Evolutionary conservation across 2,797 vertebrate genomes (phyloP).

Genomic region (Poliocrania exsul): DNA sequence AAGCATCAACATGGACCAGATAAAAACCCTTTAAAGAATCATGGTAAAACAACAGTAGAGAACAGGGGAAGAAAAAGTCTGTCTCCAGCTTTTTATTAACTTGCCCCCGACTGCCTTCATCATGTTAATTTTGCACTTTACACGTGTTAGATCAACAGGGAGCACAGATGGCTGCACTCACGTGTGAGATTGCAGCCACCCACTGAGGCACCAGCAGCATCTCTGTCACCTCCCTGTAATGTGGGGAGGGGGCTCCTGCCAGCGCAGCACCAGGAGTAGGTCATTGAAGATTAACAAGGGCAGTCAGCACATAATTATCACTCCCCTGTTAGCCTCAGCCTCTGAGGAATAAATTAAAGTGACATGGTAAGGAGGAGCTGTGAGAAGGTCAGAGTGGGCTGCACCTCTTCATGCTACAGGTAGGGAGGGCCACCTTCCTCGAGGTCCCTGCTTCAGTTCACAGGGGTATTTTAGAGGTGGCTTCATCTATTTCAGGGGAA

Average conservation of each 20-base stretch:
- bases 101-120: neutral
- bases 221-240: neutral
- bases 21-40: neutral
- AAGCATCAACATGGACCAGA: neutral
- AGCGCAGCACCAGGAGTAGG: neutral
- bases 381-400: neutral
- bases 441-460: neutral
- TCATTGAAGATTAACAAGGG: constrained; percentile 38
- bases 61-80: neutral
- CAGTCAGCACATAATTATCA: constrained; percentile 24
- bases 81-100: neutral
- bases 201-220: neutral
- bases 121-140: constrained; percentile 28
- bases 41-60: neutral
- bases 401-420: neutral
- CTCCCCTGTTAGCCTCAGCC: neutral
- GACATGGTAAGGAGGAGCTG: neutral
- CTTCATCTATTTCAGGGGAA: neutral
- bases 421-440: neutral
- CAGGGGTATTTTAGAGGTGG: neutral
- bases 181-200: neutral
- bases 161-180: constrained; percentile 48
- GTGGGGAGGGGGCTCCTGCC: neutral
- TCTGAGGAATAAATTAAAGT: constrained; percentile 29
- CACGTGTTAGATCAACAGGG: neutral